phyloP scores from a whole-genome alignment of 2,797 vertebrate genomes.

The Enteromius viviparus region DNA sequence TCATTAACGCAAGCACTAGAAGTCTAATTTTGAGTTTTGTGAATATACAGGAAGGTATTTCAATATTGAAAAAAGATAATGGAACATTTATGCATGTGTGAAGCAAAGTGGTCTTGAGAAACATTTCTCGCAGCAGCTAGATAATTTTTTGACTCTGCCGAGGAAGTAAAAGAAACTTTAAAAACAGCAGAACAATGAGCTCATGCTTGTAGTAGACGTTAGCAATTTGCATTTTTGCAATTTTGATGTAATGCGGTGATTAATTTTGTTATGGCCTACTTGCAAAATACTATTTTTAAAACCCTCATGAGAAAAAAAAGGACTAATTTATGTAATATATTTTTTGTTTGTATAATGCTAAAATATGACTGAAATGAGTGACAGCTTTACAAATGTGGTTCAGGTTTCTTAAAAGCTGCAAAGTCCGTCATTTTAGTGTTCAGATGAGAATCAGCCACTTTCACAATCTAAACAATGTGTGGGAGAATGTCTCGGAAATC shows the following conservation, averaged over 20 bases:
- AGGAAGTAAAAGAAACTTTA: neutral
- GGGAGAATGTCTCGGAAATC: conserved; percentile 16
- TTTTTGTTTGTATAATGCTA: too few relatives aligned
- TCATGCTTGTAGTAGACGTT: neutral
- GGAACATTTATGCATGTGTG: neutral
- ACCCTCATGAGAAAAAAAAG: neutral
- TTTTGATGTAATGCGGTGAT: neutral
- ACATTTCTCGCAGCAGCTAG: neutral
- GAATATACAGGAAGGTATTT: neutral
- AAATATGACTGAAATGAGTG: neutral
- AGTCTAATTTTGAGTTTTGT: neutral
- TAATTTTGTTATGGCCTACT: neutral
- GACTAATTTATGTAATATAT: neutral
- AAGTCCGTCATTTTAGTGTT: neutral
- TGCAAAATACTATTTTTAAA: neutral
- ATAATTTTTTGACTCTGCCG: neutral
- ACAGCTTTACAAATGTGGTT: neutral
- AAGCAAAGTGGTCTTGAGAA: neutral
- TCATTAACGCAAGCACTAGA: neutral
- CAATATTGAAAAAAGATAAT: neutral
- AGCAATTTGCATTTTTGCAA: neutral
- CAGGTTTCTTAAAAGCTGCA: neutral
- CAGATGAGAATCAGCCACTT: neutral
- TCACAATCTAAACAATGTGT: neutral
- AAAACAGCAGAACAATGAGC: neutral